Base-by-base conservation (phyloP, 53 echinoderm and acorn worm genomes). In the Paelopatides confundens region DNA sequence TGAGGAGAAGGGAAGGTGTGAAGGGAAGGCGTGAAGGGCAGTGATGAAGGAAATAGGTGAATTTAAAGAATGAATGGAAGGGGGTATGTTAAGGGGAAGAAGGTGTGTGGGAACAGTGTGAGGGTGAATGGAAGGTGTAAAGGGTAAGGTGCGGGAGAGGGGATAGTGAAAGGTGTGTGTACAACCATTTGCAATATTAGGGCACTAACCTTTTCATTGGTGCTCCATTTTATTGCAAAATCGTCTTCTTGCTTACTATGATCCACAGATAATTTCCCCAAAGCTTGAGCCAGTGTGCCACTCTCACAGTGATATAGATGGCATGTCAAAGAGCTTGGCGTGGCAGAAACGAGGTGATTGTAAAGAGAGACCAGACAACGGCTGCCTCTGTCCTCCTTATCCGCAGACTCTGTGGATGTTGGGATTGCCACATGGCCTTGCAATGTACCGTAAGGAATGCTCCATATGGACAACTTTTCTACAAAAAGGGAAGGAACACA, bases 251-350 rank as follows among this genome's bases (percentile, higher is more conserved):
- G 43, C 5, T 58, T 21, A n/a, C 21, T 23, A n/a, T 58, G 18
- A 58, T 58, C 58, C 24, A n/a, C 24, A 29, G 79, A 51, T 79
- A 79, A 53, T 32, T 53, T 79, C 21, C 79, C 79, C 11, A 79
- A 31, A 33, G 79, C 79, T 33, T 79, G 49, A 24, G 79, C 49
- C 1, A 79, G 79, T 11, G 79, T 52, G 31, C 50, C 53, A 79
- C 31, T 79, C 21, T 79, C 31, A 79, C 79, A 79, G 21, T 27
- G 49, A 17, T 21, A 79, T 2, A 47, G 52, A 51, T 79, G 79
- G 35, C 79, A 79, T 1, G 79, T 79, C 31, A 79, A 17, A 14
- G 58, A 79, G 12, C 4, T 3, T 1, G 79, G 53, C 15, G 79
- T 47, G 54, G 51, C 53, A 33, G 31, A 46, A 50, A 79, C 1